phyloP scores from a whole-genome alignment of 2,113 vertebrate species.

The Nothoprocta pentlandii region DNA sequence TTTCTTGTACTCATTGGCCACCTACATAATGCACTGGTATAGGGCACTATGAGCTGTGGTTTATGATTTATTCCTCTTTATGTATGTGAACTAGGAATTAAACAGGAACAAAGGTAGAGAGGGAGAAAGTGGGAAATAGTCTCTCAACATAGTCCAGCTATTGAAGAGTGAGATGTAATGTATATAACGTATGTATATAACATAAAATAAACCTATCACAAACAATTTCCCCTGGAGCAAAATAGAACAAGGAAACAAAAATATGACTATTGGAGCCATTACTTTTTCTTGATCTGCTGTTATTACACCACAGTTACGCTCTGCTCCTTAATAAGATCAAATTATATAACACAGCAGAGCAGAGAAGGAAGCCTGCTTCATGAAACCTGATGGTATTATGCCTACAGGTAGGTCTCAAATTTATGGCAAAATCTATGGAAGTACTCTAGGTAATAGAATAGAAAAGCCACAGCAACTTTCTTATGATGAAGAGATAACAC shows the following conservation, averaged over 20 bases:
- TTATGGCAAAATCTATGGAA: background rate
- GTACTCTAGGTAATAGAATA: background rate
- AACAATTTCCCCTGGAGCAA: background rate
- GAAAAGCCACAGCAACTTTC: background rate
- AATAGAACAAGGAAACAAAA: background rate
- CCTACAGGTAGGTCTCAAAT: background rate
- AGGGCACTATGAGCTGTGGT: background rate
- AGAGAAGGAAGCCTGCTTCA: background rate
- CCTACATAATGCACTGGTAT: background rate
- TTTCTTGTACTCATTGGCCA: background rate
- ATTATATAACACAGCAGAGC: too few species aligned
- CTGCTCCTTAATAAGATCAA: background rate
- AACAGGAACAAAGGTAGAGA: background rate
- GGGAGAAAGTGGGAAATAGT: background rate
- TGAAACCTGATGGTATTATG: background rate
- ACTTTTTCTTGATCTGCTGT: background rate
- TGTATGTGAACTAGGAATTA: background rate
- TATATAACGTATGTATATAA: background rate
- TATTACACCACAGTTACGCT: background rate
- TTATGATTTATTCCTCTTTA: background rate
- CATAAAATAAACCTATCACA: background rate
- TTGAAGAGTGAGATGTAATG: background rate
- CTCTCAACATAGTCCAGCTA: background rate
- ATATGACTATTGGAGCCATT: background rate
- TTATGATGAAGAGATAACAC: background rate